Evolutionary conservation across 1,140 invertebrate species (phyloP).

Genomic region (Hypothenemus hampei): DNA sequence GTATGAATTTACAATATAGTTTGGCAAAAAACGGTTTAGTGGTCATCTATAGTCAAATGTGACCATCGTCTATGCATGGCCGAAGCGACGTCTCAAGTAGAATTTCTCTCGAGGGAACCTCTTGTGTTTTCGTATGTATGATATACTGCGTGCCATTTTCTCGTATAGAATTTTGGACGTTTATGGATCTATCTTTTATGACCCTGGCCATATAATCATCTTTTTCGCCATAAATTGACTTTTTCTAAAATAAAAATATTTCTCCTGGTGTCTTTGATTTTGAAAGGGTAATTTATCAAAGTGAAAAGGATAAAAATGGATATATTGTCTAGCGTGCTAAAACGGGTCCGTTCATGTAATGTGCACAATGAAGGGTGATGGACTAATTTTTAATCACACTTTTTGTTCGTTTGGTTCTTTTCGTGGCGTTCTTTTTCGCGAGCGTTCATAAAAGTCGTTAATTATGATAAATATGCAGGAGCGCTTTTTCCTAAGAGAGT

Average conservation of each 20-base stretch:
- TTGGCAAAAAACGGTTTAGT: constrained; percentile 42
- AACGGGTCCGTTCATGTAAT: too few relatives aligned
- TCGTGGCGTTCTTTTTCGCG: constrained; percentile 43
- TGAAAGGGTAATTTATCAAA: constrained; percentile 1
- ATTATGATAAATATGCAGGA: constrained; percentile 49
- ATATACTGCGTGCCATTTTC: constrained; percentile 40
- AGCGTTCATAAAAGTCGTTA: constrained; percentile 46
- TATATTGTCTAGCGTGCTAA: constrained; percentile 16
- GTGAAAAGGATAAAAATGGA: constrained; percentile 10
- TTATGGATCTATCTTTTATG: constrained; percentile 34
- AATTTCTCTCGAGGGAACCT: constrained; percentile 38
- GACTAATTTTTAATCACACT: constrained; percentile 45
- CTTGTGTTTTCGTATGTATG: constrained; percentile 41
- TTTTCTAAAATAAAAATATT: too few relatives aligned
- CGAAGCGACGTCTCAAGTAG: constrained; percentile 37
- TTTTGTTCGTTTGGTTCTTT: constrained; percentile 43
- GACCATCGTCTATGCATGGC: constrained; percentile 41
- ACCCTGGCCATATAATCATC: constrained; percentile 19
- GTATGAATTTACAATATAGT: constrained; percentile 41
- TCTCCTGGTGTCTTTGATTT: too few relatives aligned
- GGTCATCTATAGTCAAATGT: constrained; percentile 45
- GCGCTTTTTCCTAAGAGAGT: constrained; percentile 47
- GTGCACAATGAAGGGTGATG: constrained; percentile 34
- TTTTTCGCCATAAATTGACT: constrained; percentile 22
- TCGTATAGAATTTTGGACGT: constrained; percentile 40